A percentile compares a stretch with the other conserved stretches of the same genome.
Conservation (phyloP, 1,140 invertebrate species). For the Riptortus pedestris region DNA sequence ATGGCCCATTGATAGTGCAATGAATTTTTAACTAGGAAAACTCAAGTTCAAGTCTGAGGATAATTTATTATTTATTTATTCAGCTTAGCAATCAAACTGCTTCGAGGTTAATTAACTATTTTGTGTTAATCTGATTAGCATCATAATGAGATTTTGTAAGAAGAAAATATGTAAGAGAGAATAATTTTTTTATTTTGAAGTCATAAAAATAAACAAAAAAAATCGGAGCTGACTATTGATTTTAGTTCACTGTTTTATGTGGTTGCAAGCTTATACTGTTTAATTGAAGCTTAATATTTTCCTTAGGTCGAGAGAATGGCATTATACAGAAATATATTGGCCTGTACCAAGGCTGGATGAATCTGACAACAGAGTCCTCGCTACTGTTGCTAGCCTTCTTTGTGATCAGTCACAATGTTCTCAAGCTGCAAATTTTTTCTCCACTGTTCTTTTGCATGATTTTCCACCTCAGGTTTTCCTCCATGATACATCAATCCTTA, state of each 20-base stretch:
- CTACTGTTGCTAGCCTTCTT: constrained; percentile 3
- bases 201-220: neutral
- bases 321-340: neutral
- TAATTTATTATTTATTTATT: no score
- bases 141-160: no score
- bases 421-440: constrained; percentile 23
- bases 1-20: no score
- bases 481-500: constrained; percentile 17
- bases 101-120: no score
- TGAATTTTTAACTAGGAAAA: no score
- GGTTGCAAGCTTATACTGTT: neutral
- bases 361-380: constrained; percentile 17
- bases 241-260: neutral
- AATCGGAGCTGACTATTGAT: neutral
- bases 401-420: constrained; percentile 11
- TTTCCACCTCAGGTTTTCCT: constrained; percentile 26
- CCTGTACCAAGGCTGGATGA: constrained; percentile 10
- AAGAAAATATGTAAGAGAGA: neutral
- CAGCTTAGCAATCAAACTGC: no score
- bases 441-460: constrained; percentile 21
- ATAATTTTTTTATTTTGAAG: neutral
- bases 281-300: neutral
- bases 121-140: no score
- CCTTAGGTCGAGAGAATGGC: neutral
- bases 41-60: no score